These are phyloP conservation scores for Tridacna gigas DNA, from an alignment of 2,888 invertebrate species.

Conservation along the genomic window DNA sequence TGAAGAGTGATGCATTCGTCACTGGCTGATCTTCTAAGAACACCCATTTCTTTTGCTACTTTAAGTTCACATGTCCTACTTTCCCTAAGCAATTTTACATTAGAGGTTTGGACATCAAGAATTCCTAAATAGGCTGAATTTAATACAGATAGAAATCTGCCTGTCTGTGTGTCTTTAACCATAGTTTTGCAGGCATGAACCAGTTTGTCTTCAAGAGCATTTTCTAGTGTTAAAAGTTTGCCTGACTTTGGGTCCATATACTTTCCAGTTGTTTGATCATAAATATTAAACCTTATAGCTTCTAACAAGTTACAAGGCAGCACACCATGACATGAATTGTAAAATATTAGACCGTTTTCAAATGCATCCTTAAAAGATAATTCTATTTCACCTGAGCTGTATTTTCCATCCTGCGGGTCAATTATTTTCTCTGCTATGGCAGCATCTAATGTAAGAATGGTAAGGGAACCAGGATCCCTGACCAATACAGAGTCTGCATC, in stretches of 20 bases:
- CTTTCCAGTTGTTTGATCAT: conserved; percentile 90
- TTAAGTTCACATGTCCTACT: conserved; percentile 61
- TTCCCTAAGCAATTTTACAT: conserved; percentile 59
- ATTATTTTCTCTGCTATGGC: conserved; percentile 75
- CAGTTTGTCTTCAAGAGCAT: conserved; percentile 72
- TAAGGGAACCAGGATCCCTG: conserved; percentile 90
- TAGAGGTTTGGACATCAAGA: conserved; percentile 59
- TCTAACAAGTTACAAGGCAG: conserved; percentile 60
- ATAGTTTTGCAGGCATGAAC: conserved; percentile 67
- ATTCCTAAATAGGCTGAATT: conserved; percentile 64
- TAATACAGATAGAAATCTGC: conserved; percentile 61
- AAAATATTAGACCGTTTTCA: conserved; percentile 87
- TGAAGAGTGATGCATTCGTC: conserved; percentile 90
- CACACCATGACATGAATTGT: conserved; percentile 65
- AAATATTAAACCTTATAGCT: conserved; percentile 63
- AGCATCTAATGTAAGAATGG: conserved; percentile 85
- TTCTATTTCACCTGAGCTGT: conserved; percentile 64
- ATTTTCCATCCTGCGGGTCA: conserved; percentile 72
- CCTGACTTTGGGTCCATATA: conserved; percentile 88
- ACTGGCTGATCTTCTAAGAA: conserved; percentile 81
- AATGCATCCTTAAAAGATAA: conserved; percentile 91
- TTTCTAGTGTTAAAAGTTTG: conserved; percentile 70
- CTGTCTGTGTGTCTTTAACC: conserved; percentile 66
- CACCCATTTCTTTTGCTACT: conserved; percentile 64
- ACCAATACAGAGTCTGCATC: conserved; percentile 93